Percentiles rank a stretch among this genome's conserved stretches.
phyloP scores from a whole-genome alignment of 2,797 vertebrate species.

The Myotis planiceps region DNA sequence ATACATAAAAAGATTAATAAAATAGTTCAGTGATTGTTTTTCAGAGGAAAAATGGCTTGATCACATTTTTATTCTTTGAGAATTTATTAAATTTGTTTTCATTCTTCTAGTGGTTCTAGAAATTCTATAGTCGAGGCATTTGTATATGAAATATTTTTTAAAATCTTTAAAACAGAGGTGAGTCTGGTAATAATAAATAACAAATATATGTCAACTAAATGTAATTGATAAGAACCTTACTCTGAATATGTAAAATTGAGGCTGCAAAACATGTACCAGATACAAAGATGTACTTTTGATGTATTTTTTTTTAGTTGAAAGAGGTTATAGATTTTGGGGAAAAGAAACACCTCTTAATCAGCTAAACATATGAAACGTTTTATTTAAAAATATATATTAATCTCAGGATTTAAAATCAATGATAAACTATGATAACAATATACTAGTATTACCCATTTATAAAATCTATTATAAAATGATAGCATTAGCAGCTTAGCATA shows the following conservation, averaged over 20 bases:
- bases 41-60: neutral
- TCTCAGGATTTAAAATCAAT: neutral
- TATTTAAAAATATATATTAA: neutral
- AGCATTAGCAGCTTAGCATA: neutral
- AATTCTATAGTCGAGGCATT: neutral
- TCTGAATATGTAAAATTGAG: neutral
- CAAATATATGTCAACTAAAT: neutral
- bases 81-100: neutral
- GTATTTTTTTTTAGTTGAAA: constrained; percentile 16
- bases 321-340: neutral
- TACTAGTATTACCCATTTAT: neutral
- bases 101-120: neutral
- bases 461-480: neutral
- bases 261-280: neutral
- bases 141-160: neutral
- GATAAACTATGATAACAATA: neutral
- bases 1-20: neutral
- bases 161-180: neutral
- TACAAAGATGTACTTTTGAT: neutral
- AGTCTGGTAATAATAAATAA: neutral
- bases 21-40: neutral
- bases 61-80: neutral
- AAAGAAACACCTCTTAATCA: neutral
- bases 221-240: neutral
- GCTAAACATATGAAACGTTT: neutral